These are phyloP conservation scores for Cottoperca gobio DNA, from an alignment of 2,797 vertebrate genomes.

Conservation along the genomic window DNA sequence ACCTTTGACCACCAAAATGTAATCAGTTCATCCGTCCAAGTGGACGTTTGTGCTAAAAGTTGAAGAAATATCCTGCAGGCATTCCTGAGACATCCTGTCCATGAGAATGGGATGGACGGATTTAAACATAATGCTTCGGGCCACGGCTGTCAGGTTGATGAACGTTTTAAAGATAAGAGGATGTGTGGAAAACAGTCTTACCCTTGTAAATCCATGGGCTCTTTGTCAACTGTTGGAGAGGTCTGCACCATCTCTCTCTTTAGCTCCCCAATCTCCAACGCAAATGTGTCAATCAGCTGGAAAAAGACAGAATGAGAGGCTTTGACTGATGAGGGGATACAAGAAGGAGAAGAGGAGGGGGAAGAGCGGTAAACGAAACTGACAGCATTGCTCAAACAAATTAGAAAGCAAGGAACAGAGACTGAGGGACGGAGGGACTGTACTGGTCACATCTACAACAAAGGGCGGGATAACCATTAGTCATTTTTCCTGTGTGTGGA, in stretches of 20 bases:
- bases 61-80: no score
- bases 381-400: conserved; percentile 46
- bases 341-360: conserved; percentile 15
- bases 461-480: conserved; percentile 44
- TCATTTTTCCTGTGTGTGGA: conserved; percentile 65
- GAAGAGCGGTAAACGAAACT: conserved; percentile 31
- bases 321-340: conserved; percentile 18
- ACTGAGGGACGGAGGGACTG: neutral
- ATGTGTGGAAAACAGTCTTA: conserved; percentile 55
- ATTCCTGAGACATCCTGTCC: no score
- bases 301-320: conserved; percentile 30
- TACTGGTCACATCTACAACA: conserved; percentile 21
- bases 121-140: no score
- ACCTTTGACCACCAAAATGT: no score
- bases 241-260: conserved; percentile 94
- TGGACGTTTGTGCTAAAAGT: no score
- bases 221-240: conserved; percentile 77
- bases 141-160: neutral
- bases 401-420: conserved; percentile 14
- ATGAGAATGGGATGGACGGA: no score
- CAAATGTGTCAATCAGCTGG: conserved; percentile 95
- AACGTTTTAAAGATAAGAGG: neutral
- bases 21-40: no score
- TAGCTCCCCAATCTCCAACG: conserved; percentile 92
- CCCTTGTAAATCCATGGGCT: conserved; percentile 81